A percentile compares a stretch with the other conserved stretches of the same genome.
phyloP scores from a whole-genome alignment of 2,888 invertebrate genomes.

The Aradus depressus region DNA sequence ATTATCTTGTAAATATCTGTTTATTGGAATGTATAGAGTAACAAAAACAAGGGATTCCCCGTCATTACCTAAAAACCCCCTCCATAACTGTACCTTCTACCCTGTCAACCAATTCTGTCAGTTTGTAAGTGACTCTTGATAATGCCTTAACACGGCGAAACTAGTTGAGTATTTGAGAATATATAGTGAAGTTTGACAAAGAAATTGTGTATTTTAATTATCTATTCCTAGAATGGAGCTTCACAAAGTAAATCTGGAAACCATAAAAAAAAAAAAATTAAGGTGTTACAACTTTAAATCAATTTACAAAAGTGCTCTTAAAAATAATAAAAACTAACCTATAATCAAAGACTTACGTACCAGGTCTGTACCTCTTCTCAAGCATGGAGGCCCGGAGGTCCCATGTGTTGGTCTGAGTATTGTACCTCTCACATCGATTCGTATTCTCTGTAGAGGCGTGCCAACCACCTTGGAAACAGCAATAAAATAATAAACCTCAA shows the following conservation, averaged over 20 bases:
- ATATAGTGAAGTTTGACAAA: no score
- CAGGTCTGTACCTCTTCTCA: conserved; percentile 40
- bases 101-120: no score
- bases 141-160: no score
- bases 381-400: conserved; percentile 38
- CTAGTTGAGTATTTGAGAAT: no score
- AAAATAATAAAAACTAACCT: not conserved
- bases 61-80: no score
- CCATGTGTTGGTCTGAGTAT: conserved; percentile 39
- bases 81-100: no score
- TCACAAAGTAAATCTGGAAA: not conserved
- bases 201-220: not conserved
- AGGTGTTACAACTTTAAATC: not conserved
- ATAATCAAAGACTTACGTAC: conserved; percentile 26
- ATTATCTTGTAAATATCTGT: no score
- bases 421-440: conserved; percentile 41
- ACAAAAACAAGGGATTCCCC: no score
- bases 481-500: not conserved
- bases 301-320: not conserved
- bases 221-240: not conserved
- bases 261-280: not conserved
- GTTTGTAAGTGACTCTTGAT: no score
- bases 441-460: conserved; percentile 43
- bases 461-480: conserved; percentile 38
- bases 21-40: no score